These are phyloP conservation scores for Frankliniella intonsa DNA, from an alignment of 2,888 invertebrate genomes.

Conservation along the genomic window DNA sequence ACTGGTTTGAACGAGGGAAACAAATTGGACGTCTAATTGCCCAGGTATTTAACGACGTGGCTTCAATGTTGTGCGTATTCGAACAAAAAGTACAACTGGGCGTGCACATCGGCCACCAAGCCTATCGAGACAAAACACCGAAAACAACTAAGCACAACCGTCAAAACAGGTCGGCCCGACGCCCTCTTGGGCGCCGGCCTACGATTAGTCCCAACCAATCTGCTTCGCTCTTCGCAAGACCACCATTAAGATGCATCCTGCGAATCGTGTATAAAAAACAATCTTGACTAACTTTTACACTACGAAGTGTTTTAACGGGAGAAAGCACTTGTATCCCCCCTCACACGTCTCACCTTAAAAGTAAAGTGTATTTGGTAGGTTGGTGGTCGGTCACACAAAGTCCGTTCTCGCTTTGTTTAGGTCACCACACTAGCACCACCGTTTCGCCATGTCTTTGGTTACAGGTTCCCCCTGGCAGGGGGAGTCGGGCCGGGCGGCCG, in stretches of 20 bases:
- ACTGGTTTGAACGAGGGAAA: conserved; percentile 6
- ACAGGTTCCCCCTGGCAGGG: neutral
- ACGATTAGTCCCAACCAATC: neutral
- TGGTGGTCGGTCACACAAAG: conserved; percentile 25
- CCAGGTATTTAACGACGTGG: conserved; percentile 10
- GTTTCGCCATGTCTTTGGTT: conserved; percentile 10
- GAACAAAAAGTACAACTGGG: neutral
- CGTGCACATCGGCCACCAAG: neutral
- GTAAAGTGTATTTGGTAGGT: conserved; percentile 19
- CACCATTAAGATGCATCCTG: neutral
- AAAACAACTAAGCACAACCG: conserved; percentile 3
- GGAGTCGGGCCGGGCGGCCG: neutral
- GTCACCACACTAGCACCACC: conserved; percentile 23
- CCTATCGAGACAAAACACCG: conserved; percentile 7
- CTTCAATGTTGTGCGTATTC: neutral
- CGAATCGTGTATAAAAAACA: neutral
- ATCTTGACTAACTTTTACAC: conserved; percentile 5
- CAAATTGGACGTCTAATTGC: neutral
- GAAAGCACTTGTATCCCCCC: neutral
- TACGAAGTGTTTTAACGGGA: neutral
- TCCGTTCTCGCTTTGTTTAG: neutral
- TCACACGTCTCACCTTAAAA: neutral
- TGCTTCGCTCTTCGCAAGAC: neutral
- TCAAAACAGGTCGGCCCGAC: neutral
- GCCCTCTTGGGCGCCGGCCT: neutral